These are phyloP conservation scores for Drosophila elegans DNA, from an alignment of 1,140 invertebrate species.

Conservation along the genomic window DNA sequence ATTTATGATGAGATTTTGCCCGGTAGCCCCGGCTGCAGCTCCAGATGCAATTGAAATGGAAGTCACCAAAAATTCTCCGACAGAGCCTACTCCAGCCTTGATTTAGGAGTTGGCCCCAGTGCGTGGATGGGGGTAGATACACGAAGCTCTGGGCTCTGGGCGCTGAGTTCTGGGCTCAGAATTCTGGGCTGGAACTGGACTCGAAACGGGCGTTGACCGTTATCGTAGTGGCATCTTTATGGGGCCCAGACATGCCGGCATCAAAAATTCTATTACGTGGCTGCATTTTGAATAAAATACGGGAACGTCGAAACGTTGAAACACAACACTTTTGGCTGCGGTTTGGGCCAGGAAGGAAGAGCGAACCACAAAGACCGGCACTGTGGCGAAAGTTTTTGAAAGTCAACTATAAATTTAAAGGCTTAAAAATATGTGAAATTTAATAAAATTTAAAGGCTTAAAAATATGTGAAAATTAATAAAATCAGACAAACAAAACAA, in stretches of 20 bases:
- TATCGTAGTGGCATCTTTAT: conserved; percentile 81
- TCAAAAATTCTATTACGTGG: conserved; percentile 83
- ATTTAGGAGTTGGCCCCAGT: conserved; percentile 5
- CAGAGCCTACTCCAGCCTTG: conserved; percentile 27
- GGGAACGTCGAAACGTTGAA: conserved; percentile 68
- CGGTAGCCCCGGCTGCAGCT: conserved; percentile 61
- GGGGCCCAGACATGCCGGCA: conserved; percentile 78
- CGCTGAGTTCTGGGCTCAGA: conserved; percentile 12
- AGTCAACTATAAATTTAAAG: not conserved
- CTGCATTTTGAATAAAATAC: conserved; percentile 83
- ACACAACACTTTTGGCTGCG: conserved; percentile 80
- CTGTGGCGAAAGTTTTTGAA: conserved; percentile 9
- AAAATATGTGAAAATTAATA: not conserved
- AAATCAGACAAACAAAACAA: not conserved
- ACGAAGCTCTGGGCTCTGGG: conserved; percentile 14
- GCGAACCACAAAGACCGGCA: conserved; percentile 24
- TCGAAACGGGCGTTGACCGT: conserved; percentile 71
- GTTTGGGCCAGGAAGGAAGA: conserved; percentile 54
- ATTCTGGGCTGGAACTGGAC: conserved; percentile 24
- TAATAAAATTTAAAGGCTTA: too few species aligned
- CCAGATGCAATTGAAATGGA: conserved; percentile 60
- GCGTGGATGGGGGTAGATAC: conserved; percentile 5
- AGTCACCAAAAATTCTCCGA: conserved; percentile 49
- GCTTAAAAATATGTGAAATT: too few species aligned
- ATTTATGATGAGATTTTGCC: conserved; percentile 82